Evolutionary conservation across 2,113 vertebrate genomes (phyloP), one percentile per base, ranked within the genome.

Genomic region (Platysternon megacephalum): DNA sequence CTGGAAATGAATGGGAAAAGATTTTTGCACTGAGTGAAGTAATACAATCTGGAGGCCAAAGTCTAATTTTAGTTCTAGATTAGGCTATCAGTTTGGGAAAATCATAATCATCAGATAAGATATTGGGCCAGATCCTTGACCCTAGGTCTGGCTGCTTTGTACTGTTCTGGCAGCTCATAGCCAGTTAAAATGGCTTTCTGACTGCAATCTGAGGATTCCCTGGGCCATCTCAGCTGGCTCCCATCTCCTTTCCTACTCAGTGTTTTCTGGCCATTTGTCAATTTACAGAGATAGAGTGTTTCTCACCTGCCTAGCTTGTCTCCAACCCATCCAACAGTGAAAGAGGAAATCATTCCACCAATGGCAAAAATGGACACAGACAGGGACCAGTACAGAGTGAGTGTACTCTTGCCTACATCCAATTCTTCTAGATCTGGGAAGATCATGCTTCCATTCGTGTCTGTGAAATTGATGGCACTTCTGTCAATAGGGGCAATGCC

Each of bases 291-390:
- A 8, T 28, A 51, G 17, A 72, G 11, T 24, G 44, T 51, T 92
- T 24, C 98, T 86, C 97, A 99, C 99, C 99, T 99, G 80, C 99
- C 99, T 89, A 98, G 98, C 79, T 97, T 97, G 98, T 99, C 98
- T 3, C 99, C 99, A 26, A 99, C 98, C 98, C 98, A 99, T 56
- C 99, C 99, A 91, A 99, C 99, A 42, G 99, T 98, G 97, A 99
- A 99, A 48, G 99, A 99, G 4, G 99, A 99, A 32, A 99, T 19
- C 98, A 99, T 98, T 44, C 99, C 99, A 0, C 99, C 99, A 0
- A 99, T 17, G 58, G 99, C 99, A 74, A 99, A 99, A 96, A 98
- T 98, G 0, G 99, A 98, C 87, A 99, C 99, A 0, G 99, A 99
- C 56, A 99, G 93, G 10, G 99, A 99, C 99, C 99, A 99, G 91